Evolutionary conservation across 2,797 vertebrate genomes (phyloP), one percentile per base, ranked within the genome.

Genomic region (Xenopus petersii): DNA sequence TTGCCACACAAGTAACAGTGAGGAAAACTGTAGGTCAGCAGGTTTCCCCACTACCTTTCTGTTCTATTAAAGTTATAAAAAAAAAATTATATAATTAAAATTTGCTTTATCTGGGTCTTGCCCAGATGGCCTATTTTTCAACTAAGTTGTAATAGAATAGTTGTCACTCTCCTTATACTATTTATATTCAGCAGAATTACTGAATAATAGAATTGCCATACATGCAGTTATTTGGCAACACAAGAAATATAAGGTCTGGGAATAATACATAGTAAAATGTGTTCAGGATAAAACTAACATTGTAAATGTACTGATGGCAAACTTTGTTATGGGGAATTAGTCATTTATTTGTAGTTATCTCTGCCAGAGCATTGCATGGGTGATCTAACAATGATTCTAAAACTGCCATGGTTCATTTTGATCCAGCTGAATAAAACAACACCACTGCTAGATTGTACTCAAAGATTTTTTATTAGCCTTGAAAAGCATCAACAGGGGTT

Each of bases 401-500:
- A 51, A 17, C 17, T n/a, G 63, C 47, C 13, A 59, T 42, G 47
- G 21, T 66, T 61, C 64, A 67, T 72, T 51, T 48, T 60, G 24
- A 64, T 60, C 64, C 49, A 48, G 58, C 59, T 58, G 49, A 56
- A 54, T 26, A 36, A 26, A 30, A 55, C 49, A 55, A 13, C 58
- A 60, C 58, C 58, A 24, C 21, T 30, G 48, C 21, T 5, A 17
- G 15, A 13, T 33, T 48, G 48, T 55, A 47, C 49, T 36, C 58
- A n/a, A 30, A n/a, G 71, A 56, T 48, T 15, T 61, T 74, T 74
- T 67, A 74, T 74, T 67, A 64, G 64, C 56, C 55, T 51, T 24
- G 55, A 21, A 61, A 61, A 60, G 54, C 15, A 36, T n/a, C 72
- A 33, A 48, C 21, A 11, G 24, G 75, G 51, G 59, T 62, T 60